Conservation (phyloP, 2,797 vertebrate genomes). For the Paramormyrops hopkinsi region DNA sequence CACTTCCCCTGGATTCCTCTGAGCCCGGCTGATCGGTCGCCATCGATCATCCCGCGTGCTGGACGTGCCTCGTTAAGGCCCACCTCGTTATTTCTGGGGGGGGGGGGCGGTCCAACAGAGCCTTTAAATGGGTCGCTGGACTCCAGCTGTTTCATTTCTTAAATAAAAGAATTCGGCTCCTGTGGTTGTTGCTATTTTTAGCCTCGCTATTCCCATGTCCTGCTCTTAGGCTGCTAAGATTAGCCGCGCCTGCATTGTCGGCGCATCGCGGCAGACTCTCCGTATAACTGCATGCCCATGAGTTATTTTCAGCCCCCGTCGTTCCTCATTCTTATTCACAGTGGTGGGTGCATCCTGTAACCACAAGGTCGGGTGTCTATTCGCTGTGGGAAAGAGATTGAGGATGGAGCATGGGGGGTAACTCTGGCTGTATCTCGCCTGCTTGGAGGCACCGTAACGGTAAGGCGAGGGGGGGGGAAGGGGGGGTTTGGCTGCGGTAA, state of each 20-base stretch:
- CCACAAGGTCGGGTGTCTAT: neutral
- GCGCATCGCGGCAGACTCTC: conserved; percentile 79
- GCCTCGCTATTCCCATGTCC: conserved; percentile 74
- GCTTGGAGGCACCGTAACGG: neutral
- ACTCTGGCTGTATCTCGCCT: neutral
- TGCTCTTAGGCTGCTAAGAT: conserved; percentile 78
- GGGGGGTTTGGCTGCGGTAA: neutral
- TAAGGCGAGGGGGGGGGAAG: neutral
- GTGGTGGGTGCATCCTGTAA: neutral
- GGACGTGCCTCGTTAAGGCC: neutral
- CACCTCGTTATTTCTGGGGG: neutral
- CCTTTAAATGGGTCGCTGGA: neutral
- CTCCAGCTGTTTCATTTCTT: conserved; percentile 7
- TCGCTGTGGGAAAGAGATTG: neutral
- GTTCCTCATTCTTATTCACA: neutral
- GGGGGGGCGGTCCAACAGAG: neutral
- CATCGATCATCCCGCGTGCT: neutral
- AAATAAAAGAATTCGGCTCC: neutral
- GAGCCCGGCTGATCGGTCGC: neutral
- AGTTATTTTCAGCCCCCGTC: conserved; percentile 65
- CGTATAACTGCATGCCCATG: conserved; percentile 80
- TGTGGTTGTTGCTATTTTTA: conserved; percentile 66
- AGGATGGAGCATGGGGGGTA: neutral
- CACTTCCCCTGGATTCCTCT: neutral
- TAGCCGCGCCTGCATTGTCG: conserved; percentile 68